These are phyloP conservation scores for Palythoa heliodiscus DNA, from an alignment of 92 coral and sea anemone genomes.

Conservation along the genomic window DNA sequence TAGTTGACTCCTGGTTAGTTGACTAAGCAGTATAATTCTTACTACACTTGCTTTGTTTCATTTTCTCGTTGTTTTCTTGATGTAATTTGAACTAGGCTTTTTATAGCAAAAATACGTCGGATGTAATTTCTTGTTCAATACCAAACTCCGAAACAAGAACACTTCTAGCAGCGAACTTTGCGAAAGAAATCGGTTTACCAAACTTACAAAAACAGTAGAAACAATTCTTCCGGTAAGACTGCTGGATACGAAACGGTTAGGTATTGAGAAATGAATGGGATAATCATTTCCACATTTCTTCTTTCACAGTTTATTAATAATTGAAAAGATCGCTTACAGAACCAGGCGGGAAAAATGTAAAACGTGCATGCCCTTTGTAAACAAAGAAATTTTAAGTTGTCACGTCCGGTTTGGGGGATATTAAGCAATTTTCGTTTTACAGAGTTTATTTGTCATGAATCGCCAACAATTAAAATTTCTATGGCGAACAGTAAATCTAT, in stretches of 20 bases:
- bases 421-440: neutral
- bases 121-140: neutral
- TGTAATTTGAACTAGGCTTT: neutral
- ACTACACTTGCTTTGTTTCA: no score
- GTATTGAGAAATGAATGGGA: neutral
- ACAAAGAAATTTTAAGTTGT: conserved; percentile 15
- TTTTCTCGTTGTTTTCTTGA: neutral
- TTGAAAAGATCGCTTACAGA: conserved; percentile 6
- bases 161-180: neutral
- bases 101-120: neutral
- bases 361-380: conserved; percentile 9
- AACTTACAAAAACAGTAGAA: neutral
- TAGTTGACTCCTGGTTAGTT: neutral
- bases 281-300: neutral
- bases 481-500: neutral
- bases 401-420: conserved; percentile 12
- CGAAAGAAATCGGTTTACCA: neutral
- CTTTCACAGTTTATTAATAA: conserved; percentile 2
- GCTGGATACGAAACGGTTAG: neutral
- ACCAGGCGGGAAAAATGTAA: neutral
- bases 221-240: neutral
- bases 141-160: no score
- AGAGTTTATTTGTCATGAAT: neutral
- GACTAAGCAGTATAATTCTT: no score
- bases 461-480: neutral